A percentile compares a stretch with the other conserved stretches of the same genome.
Evolutionary conservation across 2,797 vertebrate species (phyloP).

Genomic region (Peromyscus aztecus): DNA sequence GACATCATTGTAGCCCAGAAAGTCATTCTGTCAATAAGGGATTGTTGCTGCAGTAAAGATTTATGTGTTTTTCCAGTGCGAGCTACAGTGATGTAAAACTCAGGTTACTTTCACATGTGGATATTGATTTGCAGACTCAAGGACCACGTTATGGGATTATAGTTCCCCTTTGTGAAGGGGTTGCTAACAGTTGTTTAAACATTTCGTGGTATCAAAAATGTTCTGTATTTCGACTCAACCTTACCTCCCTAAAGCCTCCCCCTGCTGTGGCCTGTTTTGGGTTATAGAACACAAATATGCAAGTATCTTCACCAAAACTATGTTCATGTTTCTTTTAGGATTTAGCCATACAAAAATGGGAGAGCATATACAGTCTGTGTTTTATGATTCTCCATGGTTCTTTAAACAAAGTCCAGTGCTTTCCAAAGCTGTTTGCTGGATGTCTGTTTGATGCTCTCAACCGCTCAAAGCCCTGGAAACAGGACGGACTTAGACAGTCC

Average conservation of each 20-base stretch:
- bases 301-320: background rate
- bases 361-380: background rate
- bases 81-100: conserved; percentile 80
- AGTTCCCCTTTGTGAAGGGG: conserved; percentile 73
- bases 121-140: conserved; percentile 45
- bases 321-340: conserved; percentile 16
- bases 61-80: conserved; percentile 78
- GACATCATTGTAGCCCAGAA: conserved; percentile 72
- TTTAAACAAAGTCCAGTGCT: background rate
- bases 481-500: too few species aligned
- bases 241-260: conserved; percentile 33
- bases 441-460: background rate
- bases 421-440: background rate
- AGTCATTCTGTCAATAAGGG: conserved; percentile 77
- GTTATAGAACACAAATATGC: background rate
- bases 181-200: conserved; percentile 50
- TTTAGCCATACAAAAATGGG: background rate
- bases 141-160: conserved; percentile 72
- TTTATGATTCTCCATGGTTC: background rate
- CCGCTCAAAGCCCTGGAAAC: background rate
- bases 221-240: conserved; percentile 5
- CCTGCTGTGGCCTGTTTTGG: conserved; percentile 17
- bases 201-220: conserved; percentile 32
- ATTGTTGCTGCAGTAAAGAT: conserved; percentile 82
- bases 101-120: conserved; percentile 1